These are phyloP conservation scores for Glaucidium brasilianum DNA, from an alignment of 2,113 vertebrate species.

Conservation along the genomic window DNA sequence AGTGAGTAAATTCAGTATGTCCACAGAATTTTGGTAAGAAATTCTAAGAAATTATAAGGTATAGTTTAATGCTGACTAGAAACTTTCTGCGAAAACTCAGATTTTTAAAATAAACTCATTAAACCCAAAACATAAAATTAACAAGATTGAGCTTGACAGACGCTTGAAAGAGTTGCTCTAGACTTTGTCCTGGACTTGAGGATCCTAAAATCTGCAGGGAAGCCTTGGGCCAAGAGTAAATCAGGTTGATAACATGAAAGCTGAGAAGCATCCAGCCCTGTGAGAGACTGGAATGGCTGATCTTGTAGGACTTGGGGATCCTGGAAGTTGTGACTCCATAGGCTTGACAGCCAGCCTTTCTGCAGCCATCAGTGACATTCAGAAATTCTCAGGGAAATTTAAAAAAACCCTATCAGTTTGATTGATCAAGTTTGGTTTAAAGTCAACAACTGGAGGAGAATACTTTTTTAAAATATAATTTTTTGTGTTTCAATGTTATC, in stretches of 20 bases:
- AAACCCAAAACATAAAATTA: neutral
- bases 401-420: neutral
- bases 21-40: neutral
- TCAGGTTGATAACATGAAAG: neutral
- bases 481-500: neutral
- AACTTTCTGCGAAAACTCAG: neutral
- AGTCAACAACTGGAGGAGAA: neutral
- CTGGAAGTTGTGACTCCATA: neutral
- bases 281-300: neutral
- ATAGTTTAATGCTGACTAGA: neutral
- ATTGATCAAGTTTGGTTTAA: neutral
- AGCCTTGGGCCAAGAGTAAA: neutral
- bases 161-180: neutral
- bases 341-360: neutral
- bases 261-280: neutral
- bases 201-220: neutral
- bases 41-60: neutral
- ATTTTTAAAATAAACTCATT: neutral
- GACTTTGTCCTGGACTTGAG: neutral
- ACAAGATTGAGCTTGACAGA: neutral
- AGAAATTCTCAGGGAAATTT: neutral
- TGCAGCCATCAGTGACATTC: neutral
- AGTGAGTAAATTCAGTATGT: neutral
- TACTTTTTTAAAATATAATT: neutral
- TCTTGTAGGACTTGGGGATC: neutral